Conservation (phyloP, 2,888 invertebrate species). For the Eutolmus rufibarbis region DNA sequence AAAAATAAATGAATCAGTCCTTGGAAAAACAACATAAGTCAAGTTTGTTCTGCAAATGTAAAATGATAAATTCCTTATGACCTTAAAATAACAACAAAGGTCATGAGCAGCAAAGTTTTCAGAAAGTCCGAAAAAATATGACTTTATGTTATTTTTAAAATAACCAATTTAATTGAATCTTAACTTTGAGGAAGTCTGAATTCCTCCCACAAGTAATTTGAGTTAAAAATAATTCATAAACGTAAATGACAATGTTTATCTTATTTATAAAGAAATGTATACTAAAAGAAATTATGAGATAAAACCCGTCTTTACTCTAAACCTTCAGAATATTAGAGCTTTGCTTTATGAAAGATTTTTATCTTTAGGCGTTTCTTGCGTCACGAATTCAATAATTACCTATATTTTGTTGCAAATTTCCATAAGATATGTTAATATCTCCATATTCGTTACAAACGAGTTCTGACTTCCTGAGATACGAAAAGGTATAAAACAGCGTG, state of each 20-base stretch:
- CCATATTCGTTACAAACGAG: not conserved
- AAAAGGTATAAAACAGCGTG: not conserved
- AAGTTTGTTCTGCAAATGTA: too few species aligned
- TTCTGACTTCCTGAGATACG: not conserved
- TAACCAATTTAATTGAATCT: too few species aligned
- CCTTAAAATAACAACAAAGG: too few species aligned
- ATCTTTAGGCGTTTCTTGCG: not conserved
- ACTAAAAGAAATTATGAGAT: not conserved
- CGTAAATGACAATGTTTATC: not conserved
- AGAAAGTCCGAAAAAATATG: too few species aligned
- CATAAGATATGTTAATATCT: not conserved
- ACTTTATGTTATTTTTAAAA: too few species aligned
- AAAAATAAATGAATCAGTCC: too few species aligned
- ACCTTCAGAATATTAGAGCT: not conserved
- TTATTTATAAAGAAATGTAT: not conserved
- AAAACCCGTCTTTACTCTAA: not conserved
- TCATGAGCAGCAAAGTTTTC: too few species aligned
- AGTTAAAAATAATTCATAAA: not conserved
- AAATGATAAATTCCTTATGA: too few species aligned
- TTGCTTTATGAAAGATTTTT: not conserved
- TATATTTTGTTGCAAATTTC: not conserved
- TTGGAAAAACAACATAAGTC: too few species aligned
- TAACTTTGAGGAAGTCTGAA: not conserved
- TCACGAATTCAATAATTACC: not conserved
- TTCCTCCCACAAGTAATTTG: not conserved